phyloP scores from a whole-genome alignment of 2,797 vertebrate species.

The Cynodonichthys magdalenae region DNA sequence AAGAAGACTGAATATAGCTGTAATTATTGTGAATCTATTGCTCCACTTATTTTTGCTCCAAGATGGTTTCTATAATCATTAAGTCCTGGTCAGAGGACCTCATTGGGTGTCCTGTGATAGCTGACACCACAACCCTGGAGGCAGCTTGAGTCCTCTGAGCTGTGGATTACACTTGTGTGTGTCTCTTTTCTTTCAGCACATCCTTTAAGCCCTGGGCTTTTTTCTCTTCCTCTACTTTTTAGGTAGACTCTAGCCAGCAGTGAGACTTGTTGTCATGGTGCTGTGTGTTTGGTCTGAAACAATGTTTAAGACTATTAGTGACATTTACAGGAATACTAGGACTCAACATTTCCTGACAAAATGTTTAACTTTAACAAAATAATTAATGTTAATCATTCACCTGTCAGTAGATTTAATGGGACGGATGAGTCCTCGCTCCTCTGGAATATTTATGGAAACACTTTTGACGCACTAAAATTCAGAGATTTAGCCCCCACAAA shows the following conservation, averaged over 20 bases:
- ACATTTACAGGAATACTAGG: background rate
- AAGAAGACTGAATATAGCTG: too few relatives aligned
- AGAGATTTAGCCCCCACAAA: constrained; percentile 23
- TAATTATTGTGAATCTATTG: too few relatives aligned
- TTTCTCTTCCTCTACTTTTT: background rate
- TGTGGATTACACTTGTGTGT: background rate
- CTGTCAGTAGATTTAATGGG: constrained; percentile 6
- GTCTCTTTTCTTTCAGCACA: background rate
- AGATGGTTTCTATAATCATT: too few relatives aligned
- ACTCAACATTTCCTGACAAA: background rate
- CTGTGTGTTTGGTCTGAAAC: background rate
- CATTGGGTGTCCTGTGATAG: too few relatives aligned
- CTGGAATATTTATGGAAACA: constrained; percentile 7
- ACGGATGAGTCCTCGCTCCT: background rate
- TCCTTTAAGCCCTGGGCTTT: background rate
- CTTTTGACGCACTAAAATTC: constrained; percentile 6
- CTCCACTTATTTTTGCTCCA: too few relatives aligned
- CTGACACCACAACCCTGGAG: background rate
- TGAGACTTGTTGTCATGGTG: background rate
- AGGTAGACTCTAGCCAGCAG: background rate
- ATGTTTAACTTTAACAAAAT: constrained; percentile 5
- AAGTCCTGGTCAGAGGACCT: too few relatives aligned
- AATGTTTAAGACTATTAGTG: constrained; percentile 1
- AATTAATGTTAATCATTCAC: constrained; percentile 9
- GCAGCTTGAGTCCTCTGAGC: background rate